A percentile compares a stretch with the other conserved stretches of the same genome.
phyloP scores from a whole-genome alignment of 2,888 invertebrate genomes.

The Laspeyria flexula region DNA sequence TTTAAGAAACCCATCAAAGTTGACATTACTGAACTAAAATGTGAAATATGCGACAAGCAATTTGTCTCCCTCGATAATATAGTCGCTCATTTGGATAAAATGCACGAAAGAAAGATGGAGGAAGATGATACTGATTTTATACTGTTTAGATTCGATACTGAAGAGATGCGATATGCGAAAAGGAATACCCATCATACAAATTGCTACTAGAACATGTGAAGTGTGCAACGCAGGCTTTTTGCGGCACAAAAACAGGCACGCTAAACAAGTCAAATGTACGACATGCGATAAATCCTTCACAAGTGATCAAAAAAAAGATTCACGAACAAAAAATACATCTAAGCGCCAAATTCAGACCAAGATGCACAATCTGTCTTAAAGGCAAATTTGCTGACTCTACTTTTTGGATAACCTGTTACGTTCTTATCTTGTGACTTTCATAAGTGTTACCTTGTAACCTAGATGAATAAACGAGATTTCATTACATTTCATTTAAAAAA shows the following conservation, averaged over 20 bases:
- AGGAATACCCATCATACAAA: slow-evolving; percentile 45
- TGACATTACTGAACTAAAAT: slow-evolving; percentile 53
- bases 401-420: too few relatives aligned
- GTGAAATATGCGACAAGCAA: slow-evolving; percentile 42
- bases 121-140: slow-evolving; percentile 43
- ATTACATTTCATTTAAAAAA: too few relatives aligned
- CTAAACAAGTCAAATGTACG: slow-evolving; percentile 64
- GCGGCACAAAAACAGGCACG: slow-evolving; percentile 43
- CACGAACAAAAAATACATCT: slow-evolving; percentile 54
- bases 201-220: slow-evolving; percentile 53
- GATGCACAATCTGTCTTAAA: slow-evolving; percentile 60
- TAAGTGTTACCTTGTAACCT: too few relatives aligned
- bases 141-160: slow-evolving; percentile 50
- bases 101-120: slow-evolving; percentile 24
- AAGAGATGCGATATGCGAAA: slow-evolving; percentile 37
- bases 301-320: slow-evolving; percentile 47
- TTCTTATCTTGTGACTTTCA: too few relatives aligned
- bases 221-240: slow-evolving; percentile 48
- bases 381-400: too few relatives aligned
- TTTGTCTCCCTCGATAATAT: slow-evolving; percentile 24
- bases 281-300: slow-evolving; percentile 71
- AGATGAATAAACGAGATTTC: too few relatives aligned
- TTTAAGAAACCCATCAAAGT: slow-evolving; percentile 47
- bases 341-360: slow-evolving; percentile 50
- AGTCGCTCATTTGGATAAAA: slow-evolving; percentile 25